These are phyloP conservation scores for Oceanodroma tethys DNA, from an alignment of 2,113 vertebrate genomes.

Conservation along the genomic window DNA sequence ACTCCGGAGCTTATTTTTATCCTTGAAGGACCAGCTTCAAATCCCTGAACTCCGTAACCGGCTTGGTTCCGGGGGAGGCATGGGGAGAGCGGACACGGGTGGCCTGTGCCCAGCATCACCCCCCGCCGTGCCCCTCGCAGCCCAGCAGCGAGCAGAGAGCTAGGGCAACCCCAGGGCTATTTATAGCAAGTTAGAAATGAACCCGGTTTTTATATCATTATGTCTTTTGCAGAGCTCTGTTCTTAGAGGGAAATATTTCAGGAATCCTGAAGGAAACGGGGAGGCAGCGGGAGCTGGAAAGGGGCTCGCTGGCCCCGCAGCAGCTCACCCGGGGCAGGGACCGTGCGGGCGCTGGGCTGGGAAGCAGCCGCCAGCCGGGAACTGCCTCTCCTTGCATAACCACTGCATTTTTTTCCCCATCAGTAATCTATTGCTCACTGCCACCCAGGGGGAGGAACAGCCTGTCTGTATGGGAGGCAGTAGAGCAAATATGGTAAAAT, in stretches of 20 bases:
- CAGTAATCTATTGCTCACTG: neutral
- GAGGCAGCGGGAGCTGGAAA: neutral
- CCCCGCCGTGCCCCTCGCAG: neutral
- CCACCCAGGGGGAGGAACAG: neutral
- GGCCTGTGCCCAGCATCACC: neutral
- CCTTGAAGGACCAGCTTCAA: neutral
- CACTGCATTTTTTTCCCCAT: neutral
- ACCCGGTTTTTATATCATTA: neutral
- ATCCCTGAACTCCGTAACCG: neutral
- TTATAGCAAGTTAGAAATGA: neutral
- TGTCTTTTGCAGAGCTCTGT: neutral
- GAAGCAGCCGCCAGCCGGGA: neutral
- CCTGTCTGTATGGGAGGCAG: neutral
- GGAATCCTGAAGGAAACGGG: neutral
- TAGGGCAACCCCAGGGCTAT: neutral
- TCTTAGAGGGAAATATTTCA: neutral
- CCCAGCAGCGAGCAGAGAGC: neutral
- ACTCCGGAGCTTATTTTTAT: neutral
- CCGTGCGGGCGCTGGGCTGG: neutral
- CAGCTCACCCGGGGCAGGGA: neutral
- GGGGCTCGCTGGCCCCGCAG: neutral
- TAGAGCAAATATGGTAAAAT: constrained; percentile 44
- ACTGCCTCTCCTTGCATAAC: neutral
- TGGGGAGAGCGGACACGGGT: fast-evolving
- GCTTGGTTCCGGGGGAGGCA: neutral